phyloP scores from a whole-genome alignment of 2,888 invertebrate genomes.

The Eumacrocentrus americanus region DNA sequence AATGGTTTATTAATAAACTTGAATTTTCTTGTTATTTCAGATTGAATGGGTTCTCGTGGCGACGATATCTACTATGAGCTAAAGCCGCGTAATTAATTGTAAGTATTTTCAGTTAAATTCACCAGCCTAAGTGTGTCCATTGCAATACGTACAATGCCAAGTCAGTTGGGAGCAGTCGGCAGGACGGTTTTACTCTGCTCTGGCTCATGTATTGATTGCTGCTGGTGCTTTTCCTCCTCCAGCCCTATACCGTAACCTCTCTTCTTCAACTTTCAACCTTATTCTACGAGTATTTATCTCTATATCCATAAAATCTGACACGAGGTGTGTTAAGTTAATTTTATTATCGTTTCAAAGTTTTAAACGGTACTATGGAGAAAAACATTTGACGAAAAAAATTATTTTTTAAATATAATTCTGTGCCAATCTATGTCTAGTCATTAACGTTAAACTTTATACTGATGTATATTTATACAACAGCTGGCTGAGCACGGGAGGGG shows the following conservation, averaged over 20 bases:
- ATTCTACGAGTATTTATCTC: slow-evolving; percentile 26
- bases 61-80: slow-evolving; percentile 57
- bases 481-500: slow-evolving; percentile 43
- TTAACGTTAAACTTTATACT: slow-evolving; percentile 46
- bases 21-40: slow-evolving; percentile 49
- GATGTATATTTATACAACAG: slow-evolving; percentile 50
- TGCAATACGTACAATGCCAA: no score
- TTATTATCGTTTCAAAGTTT: slow-evolving; percentile 23
- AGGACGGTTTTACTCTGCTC: slow-evolving; percentile 57
- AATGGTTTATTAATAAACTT: slow-evolving; percentile 14
- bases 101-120: slow-evolving; percentile 40
- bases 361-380: neutral
- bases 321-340: neutral
- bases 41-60: slow-evolving; percentile 55
- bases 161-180: slow-evolving; percentile 41
- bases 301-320: slow-evolving; percentile 15
- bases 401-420: no score
- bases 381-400: neutral
- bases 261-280: slow-evolving; percentile 29
- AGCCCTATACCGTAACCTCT: slow-evolving; percentile 38
- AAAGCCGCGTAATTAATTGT: slow-evolving; percentile 58
- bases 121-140: neutral
- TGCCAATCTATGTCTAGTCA: no score
- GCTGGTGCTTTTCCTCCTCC: slow-evolving; percentile 47
- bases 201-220: slow-evolving; percentile 59